Base-by-base conservation (phyloP, 2,113 vertebrate genomes). In the Vanacampus margaritifer region DNA sequence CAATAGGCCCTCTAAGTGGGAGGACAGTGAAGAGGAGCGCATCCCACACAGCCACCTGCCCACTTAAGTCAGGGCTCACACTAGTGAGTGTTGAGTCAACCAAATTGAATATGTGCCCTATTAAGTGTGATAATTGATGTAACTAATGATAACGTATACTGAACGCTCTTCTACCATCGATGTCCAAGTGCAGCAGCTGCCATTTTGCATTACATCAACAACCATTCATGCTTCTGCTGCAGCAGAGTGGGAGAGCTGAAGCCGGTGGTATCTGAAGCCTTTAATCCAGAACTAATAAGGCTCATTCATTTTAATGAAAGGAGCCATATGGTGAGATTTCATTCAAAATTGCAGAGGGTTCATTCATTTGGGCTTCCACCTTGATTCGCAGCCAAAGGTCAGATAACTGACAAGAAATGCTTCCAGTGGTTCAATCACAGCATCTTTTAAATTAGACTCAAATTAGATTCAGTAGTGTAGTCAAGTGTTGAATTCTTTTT, bases 281-380 rank as follows among this genome's bases (percentile, higher is more conserved):
- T 89, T 89, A 84, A 86, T 90, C 79, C 75, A 65, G 66, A 78
- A 71, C 79, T 87, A 84, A 89, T 82, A 72, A 76, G 83, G 64
- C 75, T 83, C 81, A 76, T 88, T 89, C 71, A 73, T 87, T 85
- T 82, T 87, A 80, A 87, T 86, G 81, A 88, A 84, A 74, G 79
- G 64, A 80, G 78, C 82, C 86, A 84, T 82, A 82, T 84, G 82
- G 82, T 69, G 67, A 75, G 71, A 76, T 82, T 85, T 86, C 36
- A 79, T 81, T 86, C 72, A 74, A 65, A 69, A 45, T 74, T 19
- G 3, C 76, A 56, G 24, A 53, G 43, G 54, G 81, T 79, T 83
- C 75, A 75, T 76, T 32, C n/a, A n/a, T n/a, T 76, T 6, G 9
- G 69, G 36, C 58, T 69, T 81, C 65, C 79, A 78, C 72, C 63